Evolutionary conservation across 1,140 invertebrate species (phyloP).

Genomic region (Sipha flava): DNA sequence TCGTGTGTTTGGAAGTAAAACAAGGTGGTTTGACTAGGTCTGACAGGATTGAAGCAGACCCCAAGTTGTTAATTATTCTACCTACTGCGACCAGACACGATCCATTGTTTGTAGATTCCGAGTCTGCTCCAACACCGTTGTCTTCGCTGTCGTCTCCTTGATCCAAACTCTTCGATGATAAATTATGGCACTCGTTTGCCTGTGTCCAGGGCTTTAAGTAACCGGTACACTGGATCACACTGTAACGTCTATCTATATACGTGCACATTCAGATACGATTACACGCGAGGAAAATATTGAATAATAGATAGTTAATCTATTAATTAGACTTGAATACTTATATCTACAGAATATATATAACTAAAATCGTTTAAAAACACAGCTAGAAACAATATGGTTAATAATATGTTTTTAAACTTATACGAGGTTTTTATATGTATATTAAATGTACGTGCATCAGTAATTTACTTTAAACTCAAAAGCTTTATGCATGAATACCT

Average conservation of each 20-base stretch:
- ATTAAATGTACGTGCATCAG: too few relatives aligned
- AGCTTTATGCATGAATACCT: too few relatives aligned
- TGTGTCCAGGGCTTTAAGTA: conserved; percentile 88
- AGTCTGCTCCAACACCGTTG: conserved; percentile 53
- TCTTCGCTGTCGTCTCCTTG: conserved; percentile 50
- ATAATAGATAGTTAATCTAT: neutral
- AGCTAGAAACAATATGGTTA: too few relatives aligned
- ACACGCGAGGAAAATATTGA: neutral
- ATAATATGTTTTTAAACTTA: too few relatives aligned
- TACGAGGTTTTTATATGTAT: too few relatives aligned
- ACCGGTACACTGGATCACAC: conserved; percentile 77
- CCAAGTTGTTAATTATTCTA: conserved; percentile 46
- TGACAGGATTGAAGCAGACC: conserved; percentile 15
- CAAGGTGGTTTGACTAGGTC: conserved; percentile 47
- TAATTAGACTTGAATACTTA: too few relatives aligned
- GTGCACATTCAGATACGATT: neutral
- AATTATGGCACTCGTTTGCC: conserved; percentile 62
- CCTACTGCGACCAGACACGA: conserved; percentile 80
- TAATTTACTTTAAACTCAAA: too few relatives aligned
- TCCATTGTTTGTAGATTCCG: conserved; percentile 63
- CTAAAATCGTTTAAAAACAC: too few relatives aligned
- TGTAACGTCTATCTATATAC: conserved; percentile 62
- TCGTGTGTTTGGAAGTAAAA: conserved; percentile 55
- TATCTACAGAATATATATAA: too few relatives aligned
- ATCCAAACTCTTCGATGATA: conserved; percentile 49